Evolutionary conservation across 2,113 vertebrate species (phyloP).

Genomic region (Corvus moneduloides): DNA sequence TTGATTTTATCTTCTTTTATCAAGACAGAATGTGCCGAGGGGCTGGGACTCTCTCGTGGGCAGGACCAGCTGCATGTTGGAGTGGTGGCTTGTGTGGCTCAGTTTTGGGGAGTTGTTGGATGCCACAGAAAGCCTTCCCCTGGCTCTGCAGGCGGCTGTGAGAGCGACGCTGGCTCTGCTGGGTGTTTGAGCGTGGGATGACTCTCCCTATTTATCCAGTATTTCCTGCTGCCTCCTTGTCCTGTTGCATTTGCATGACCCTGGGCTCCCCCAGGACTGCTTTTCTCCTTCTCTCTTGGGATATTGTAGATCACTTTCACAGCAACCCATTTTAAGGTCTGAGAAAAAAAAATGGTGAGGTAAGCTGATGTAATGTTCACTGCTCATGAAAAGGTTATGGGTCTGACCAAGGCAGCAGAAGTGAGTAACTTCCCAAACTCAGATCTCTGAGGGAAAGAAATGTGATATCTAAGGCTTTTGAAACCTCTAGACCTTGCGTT

Average conservation of each 20-base stretch:
- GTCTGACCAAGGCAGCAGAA: not conserved
- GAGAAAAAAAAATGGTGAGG: not conserved
- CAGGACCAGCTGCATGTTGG: not conserved
- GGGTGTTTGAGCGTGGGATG: not conserved
- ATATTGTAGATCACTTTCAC: not conserved
- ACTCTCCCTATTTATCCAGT: not conserved
- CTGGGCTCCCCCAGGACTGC: not conserved
- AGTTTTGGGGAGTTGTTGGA: not conserved
- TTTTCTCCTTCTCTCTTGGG: not conserved
- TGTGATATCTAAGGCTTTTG: not conserved
- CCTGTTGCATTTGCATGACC: not conserved
- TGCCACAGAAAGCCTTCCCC: not conserved
- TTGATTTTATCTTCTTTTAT: not conserved
- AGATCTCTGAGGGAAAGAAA: not conserved
- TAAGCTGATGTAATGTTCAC: not conserved
- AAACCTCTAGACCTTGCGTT: not conserved
- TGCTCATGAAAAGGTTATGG: not conserved
- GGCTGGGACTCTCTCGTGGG: rapidly evolving
- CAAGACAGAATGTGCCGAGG: not conserved
- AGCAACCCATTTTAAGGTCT: not conserved
- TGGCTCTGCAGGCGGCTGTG: rapidly evolving
- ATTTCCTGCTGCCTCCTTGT: conserved; percentile 33
- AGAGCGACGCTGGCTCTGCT: not conserved
- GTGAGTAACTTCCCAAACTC: not conserved
- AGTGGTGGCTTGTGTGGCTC: not conserved